Evolutionary conservation across 1,140 invertebrate genomes (phyloP).

Genomic region (Drosophila malerkotliana): DNA sequence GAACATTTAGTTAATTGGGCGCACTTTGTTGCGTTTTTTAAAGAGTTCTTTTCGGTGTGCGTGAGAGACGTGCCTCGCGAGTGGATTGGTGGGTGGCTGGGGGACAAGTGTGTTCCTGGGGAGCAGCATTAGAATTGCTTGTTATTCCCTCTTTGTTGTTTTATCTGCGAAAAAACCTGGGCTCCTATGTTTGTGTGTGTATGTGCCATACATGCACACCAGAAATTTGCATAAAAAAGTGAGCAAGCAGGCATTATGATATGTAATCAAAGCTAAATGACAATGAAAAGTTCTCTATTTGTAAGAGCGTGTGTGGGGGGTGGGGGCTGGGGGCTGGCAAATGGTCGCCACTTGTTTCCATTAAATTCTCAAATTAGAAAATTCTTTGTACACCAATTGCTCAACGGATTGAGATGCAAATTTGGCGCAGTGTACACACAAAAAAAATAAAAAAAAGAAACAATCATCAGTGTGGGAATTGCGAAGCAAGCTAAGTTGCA

Average conservation of each 20-base stretch:
- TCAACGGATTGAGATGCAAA: not conserved
- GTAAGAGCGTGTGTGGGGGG: constrained; percentile 5
- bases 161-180: constrained; percentile 73
- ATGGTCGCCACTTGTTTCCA: constrained; percentile 15
- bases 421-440: constrained; percentile 11
- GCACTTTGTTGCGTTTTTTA: constrained; percentile 57
- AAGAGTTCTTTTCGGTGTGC: constrained; percentile 53
- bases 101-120: constrained; percentile 17
- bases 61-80: constrained; percentile 9
- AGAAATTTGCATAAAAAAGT: constrained; percentile 60
- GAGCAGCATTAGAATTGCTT: constrained; percentile 65
- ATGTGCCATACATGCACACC: constrained; percentile 64
- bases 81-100: constrained; percentile 50
- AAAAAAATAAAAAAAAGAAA: not conserved
- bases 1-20: constrained; percentile 34
- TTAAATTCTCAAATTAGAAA: constrained; percentile 28
- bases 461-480: constrained; percentile 32
- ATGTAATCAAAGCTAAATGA: constrained; percentile 56
- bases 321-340: not conserved
- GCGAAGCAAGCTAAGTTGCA: constrained; percentile 30
- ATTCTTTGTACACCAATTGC: constrained; percentile 18
- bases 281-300: constrained; percentile 32
- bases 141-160: constrained; percentile 77
- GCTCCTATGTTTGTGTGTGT: constrained; percentile 28
- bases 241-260: constrained; percentile 30